Percentiles rank a stretch among this genome's conserved stretches.
Evolutionary conservation across 2,797 vertebrate species (phyloP).

Genomic region (Syncerus caffer): DNA sequence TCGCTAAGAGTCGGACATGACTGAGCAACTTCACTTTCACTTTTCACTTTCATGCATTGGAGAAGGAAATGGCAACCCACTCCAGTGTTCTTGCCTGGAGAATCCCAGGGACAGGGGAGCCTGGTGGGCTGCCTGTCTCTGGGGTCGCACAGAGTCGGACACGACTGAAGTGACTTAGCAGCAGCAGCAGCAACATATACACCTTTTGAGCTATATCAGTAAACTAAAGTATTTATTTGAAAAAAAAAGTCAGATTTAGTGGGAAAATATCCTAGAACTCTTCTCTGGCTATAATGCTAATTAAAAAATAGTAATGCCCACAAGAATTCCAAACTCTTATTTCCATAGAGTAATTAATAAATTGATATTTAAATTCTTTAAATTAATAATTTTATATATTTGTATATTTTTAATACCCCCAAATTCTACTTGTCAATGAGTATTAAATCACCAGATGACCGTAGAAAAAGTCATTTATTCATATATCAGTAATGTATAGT

Average conservation of each 20-base stretch:
- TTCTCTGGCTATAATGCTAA: not conserved
- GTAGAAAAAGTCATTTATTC: not conserved
- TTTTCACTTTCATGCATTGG: not conserved
- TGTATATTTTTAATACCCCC: not conserved
- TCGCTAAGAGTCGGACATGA: too few relatives aligned
- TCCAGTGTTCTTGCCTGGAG: too few relatives aligned
- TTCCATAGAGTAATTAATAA: not conserved
- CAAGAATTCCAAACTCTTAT: not conserved
- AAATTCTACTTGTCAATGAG: not conserved
- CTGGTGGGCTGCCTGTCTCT: too few relatives aligned
- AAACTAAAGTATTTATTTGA: not conserved
- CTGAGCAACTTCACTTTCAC: too few relatives aligned
- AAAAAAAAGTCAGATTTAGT: not conserved
- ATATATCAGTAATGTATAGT: not conserved
- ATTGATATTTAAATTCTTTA: not conserved
- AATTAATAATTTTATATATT: not conserved
- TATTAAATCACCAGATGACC: not conserved
- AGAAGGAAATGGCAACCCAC: too few relatives aligned
- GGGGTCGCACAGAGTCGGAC: too few relatives aligned
- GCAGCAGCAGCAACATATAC: not conserved
- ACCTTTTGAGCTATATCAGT: not conserved
- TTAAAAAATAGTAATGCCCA: not conserved
- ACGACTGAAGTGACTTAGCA: too few relatives aligned
- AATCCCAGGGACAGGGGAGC: too few relatives aligned
- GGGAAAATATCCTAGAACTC: not conserved